Base-by-base conservation (phyloP, 2,888 invertebrate species). In the Agrilus cyanescens region DNA sequence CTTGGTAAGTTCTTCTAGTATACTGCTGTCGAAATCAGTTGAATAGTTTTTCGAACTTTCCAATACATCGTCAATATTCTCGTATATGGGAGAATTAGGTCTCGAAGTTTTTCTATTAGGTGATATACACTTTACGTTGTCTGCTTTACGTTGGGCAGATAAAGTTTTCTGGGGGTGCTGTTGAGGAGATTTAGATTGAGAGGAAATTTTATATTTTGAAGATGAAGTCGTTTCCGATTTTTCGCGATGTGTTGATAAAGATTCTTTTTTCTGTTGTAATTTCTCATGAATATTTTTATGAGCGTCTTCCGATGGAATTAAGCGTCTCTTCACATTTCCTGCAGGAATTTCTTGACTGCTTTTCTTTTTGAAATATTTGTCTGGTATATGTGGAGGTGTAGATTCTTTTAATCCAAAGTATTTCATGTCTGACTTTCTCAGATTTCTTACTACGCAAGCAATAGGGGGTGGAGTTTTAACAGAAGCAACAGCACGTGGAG, bases 1-100 rank as follows among this genome's bases (percentile, higher is more conserved):
- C 54, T 69, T 68, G 12, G 74, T 74, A 54, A 76, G 65, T 58
- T 76, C 75, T 51, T 71, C 74, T 44, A 76, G 58, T 48, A 74
- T 75, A 38, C 55, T 56, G 40, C 59, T 60, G 46, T 65, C 65
- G 41, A 65, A 65, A 38, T 62, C 60, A 6, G 38, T 32, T 37
- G 44, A 47, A 14, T 48, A 35, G 34, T 48, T 52, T 13, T 46
- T 51, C 8, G 25, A 25, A 25, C 25, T 25, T 2, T 25, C 25
- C 25, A 25, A 10, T 5, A 50, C 42, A 20, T 53, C 48, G 20
- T 57, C 56, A 4, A 66, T 46, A 44, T 67, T 67, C 54, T 66
- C 63, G 44, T 67, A 67, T 38, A 65, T 57, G 1, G 63, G 65
- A 12, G 43, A 40, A 32, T 40, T 33, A 14, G 38, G 12, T 15